Conservation (phyloP, 2,797 vertebrate species). For the Danionella dracula region DNA sequence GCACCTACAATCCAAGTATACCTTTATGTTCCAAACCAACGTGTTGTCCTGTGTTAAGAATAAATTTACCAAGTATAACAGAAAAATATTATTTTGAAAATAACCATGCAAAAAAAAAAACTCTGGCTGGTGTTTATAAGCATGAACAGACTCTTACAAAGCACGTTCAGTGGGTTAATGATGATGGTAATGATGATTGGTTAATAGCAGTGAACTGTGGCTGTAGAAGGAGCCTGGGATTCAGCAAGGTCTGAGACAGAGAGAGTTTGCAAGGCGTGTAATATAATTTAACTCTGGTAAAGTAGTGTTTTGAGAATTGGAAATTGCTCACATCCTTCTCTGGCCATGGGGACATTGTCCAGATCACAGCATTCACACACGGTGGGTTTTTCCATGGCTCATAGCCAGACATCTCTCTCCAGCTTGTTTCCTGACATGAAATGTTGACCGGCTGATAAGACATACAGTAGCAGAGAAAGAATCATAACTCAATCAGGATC, state of each 20-base stretch:
- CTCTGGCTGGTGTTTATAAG: conserved; percentile 60
- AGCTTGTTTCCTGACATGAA: conserved; percentile 41
- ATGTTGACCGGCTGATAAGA: conserved; percentile 42
- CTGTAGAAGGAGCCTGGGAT: conserved; percentile 47
- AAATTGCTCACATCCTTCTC: conserved; percentile 89
- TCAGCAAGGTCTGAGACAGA: conserved; percentile 48
- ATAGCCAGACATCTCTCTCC: conserved; percentile 20
- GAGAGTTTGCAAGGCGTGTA: conserved; percentile 72
- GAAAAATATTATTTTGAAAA: too few species aligned
- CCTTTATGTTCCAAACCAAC: too few species aligned
- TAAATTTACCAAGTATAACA: too few species aligned
- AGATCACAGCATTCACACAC: conserved; percentile 59
- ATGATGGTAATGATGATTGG: conserved; percentile 56
- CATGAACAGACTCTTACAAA: conserved; percentile 40
- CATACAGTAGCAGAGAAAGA: conserved; percentile 45
- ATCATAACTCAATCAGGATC: conserved; percentile 23
- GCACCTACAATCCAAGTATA: too few species aligned
- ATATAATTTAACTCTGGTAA: conserved; percentile 76
- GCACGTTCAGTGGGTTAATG: conserved; percentile 47
- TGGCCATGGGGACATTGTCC: conserved; percentile 78
- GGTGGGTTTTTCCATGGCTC: conserved; percentile 28
- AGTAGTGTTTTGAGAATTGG: conserved; percentile 85
- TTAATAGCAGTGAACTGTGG: conserved; percentile 70
- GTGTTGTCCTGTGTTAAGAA: too few species aligned
- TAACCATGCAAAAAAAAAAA: conserved; percentile 43